A percentile compares a stretch with the other conserved stretches of the same genome.
Conservation (phyloP, 2,888 invertebrate species). For the Diabrotica balteata region DNA sequence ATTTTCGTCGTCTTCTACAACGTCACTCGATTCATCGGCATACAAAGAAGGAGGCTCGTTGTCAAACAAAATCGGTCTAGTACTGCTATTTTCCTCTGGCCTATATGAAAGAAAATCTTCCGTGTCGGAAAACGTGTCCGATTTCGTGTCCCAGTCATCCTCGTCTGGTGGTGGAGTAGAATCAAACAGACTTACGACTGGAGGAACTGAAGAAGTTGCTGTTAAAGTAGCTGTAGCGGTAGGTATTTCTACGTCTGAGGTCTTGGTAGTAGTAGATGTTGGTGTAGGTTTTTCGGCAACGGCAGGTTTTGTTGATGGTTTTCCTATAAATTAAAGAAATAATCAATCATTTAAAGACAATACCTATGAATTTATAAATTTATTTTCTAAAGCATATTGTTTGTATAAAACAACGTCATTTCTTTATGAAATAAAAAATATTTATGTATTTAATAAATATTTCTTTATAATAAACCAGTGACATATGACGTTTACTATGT, state of each 20-base stretch:
- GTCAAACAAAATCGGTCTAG: slow-evolving; percentile 48
- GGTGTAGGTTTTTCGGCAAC: slow-evolving; percentile 1
- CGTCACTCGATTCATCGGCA: slow-evolving; percentile 40
- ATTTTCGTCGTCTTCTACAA: too few relatives aligned
- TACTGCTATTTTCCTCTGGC: slow-evolving; percentile 20
- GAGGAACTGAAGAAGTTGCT: neutral
- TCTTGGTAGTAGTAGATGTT: neutral
- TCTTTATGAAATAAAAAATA: too few relatives aligned
- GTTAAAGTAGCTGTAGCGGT: neutral
- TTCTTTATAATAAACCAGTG: too few relatives aligned
- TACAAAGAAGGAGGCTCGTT: slow-evolving; percentile 51
- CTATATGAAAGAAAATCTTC: slow-evolving; percentile 38
- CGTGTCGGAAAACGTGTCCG: slow-evolving; percentile 48
- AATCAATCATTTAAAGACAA: too few relatives aligned
- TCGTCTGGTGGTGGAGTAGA: slow-evolving; percentile 34
- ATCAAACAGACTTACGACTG: slow-evolving; percentile 25
- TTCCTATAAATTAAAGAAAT: slow-evolving; percentile 1
- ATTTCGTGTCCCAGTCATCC: slow-evolving; percentile 51
- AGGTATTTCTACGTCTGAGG: neutral
- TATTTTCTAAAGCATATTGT: too few relatives aligned
- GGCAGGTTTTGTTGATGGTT: slow-evolving; percentile 4
- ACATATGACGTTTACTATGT: too few relatives aligned
- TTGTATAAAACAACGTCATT: too few relatives aligned
- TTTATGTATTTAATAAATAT: too few relatives aligned
- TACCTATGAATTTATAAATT: too few relatives aligned